phyloP scores from a whole-genome alignment of 2,113 vertebrate species.

The Archocentrus centrarchus region DNA sequence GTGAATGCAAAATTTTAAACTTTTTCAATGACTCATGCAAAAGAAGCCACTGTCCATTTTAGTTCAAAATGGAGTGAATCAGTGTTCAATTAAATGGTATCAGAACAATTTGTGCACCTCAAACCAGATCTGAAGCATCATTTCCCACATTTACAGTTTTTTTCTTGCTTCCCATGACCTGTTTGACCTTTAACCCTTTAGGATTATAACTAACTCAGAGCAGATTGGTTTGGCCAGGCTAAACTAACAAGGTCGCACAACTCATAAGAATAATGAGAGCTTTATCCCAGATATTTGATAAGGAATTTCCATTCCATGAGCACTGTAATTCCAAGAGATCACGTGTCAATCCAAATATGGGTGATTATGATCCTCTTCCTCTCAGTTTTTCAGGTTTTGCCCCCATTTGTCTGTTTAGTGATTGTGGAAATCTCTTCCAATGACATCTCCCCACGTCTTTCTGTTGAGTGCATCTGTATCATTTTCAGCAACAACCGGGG shows the following conservation, averaged over 20 bases:
- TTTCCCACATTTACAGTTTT: not conserved
- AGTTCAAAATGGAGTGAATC: not conserved
- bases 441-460: not conserved
- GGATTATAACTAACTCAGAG: slow-evolving; percentile 17
- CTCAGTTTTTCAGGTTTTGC: not conserved
- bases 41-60: fast-evolving
- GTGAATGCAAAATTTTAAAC: not conserved
- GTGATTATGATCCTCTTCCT: not conserved
- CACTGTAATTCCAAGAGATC: not conserved
- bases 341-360: not conserved
- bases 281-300: not conserved
- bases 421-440: fast-evolving
- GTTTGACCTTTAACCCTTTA: slow-evolving; percentile 28
- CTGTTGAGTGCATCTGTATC: not conserved
- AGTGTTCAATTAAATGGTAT: not conserved
- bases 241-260: slow-evolving; percentile 27
- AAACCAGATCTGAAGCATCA: not conserved
- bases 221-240: slow-evolving; percentile 32
- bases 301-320: not conserved
- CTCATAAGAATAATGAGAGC: not conserved
- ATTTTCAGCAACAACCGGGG: not conserved
- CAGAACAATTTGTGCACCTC: not conserved
- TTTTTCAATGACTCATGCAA: not conserved
- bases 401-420: not conserved
- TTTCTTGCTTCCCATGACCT: slow-evolving; percentile 39